These are phyloP conservation scores for Agonopterix alstromeriana DNA, from an alignment of 2,888 invertebrate species.

Conservation along the genomic window DNA sequence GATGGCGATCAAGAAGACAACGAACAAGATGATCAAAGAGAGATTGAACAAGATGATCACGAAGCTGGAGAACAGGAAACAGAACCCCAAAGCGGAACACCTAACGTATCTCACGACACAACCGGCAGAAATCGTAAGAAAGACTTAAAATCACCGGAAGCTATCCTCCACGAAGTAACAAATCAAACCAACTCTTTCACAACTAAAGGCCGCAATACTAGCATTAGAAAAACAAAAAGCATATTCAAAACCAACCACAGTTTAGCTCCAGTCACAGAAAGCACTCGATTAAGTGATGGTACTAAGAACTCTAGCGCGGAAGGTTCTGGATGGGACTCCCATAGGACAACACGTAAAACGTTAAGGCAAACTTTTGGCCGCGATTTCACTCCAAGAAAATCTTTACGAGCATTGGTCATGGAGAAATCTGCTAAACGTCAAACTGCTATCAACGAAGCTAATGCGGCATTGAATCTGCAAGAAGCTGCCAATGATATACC, in stretches of 20 bases:
- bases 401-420: conserved; percentile 57
- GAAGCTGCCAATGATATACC: conserved; percentile 22
- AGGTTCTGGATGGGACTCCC: conserved; percentile 65
- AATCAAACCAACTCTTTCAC: conserved; percentile 29
- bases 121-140: conserved; percentile 34
- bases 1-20: conserved; percentile 3
- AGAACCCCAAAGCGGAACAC: conserved; percentile 14
- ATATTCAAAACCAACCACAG: conserved; percentile 31
- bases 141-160: conserved; percentile 38
- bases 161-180: conserved; percentile 27
- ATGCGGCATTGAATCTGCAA: conserved; percentile 17
- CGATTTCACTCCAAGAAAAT: conserved; percentile 56
- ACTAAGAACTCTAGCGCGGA: conserved; percentile 48
- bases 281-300: conserved; percentile 36
- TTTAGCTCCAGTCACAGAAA: conserved; percentile 36
- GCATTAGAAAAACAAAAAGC: conserved; percentile 35
- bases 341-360: conserved; percentile 58
- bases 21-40: conserved; percentile 3
- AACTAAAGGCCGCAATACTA: conserved; percentile 33
- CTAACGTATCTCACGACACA: conserved; percentile 33
- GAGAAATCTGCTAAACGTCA: conserved; percentile 55
- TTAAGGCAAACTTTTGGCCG: conserved; percentile 57
- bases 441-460: conserved; percentile 25
- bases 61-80: conserved; percentile 9
- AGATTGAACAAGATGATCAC: neutral